Conservation (phyloP, 2,888 invertebrate species). For the Eledona agricola region DNA sequence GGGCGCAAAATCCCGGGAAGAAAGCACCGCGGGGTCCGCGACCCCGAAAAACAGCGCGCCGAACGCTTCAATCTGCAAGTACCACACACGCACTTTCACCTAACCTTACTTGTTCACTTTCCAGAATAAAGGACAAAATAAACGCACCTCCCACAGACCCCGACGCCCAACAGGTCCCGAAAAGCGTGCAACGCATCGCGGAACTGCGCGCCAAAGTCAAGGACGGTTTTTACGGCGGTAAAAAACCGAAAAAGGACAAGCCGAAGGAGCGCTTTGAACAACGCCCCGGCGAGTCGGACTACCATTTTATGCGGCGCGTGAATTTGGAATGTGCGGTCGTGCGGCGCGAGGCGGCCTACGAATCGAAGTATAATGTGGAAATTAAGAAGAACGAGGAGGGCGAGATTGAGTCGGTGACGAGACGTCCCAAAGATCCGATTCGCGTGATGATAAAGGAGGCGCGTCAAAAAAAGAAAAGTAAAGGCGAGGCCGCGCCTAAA, state of each 20-base stretch:
- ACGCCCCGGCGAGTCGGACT: conserved; percentile 69
- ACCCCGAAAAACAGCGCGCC: conserved; percentile 76
- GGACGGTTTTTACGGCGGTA: conserved; percentile 53
- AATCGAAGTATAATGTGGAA: conserved; percentile 69
- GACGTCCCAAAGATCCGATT: conserved; percentile 66
- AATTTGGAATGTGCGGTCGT: conserved; percentile 71
- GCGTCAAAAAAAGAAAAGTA: conserved; percentile 57
- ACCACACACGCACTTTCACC: not conserved
- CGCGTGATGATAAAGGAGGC: conserved; percentile 63
- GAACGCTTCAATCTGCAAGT: conserved; percentile 63
- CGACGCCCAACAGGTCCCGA: conserved; percentile 78
- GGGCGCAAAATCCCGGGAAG: conserved; percentile 83
- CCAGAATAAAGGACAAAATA: conserved; percentile 75
- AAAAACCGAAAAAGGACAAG: conserved; percentile 34
- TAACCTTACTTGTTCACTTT: conserved; percentile 32
- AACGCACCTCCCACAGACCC: conserved; percentile 77
- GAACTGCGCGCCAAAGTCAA: conserved; percentile 66
- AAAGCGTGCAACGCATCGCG: conserved; percentile 73
- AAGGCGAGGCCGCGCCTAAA: conserved; percentile 53
- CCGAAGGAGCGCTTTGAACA: conserved; percentile 64
- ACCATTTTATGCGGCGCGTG: conserved; percentile 73
- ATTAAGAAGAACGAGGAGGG: conserved; percentile 67
- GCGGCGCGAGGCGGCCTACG: conserved; percentile 70
- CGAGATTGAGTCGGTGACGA: conserved; percentile 61
- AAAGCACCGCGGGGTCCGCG: conserved; percentile 81